Conservation (phyloP, 2,888 invertebrate genomes). For the Adelphocoris suturalis region DNA sequence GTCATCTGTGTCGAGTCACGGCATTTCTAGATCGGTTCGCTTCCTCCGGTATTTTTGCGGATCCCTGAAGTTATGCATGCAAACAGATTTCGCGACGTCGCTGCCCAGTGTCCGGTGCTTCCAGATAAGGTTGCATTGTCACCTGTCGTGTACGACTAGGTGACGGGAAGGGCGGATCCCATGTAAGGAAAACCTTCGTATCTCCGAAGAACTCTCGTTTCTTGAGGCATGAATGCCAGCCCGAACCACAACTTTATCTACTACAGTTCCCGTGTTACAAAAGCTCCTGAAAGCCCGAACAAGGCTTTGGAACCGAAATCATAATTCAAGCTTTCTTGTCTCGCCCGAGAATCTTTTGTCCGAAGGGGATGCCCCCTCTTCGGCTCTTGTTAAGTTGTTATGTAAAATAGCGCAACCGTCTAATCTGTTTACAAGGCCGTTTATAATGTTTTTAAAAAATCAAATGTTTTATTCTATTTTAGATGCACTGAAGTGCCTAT, state of each 20-base stretch:
- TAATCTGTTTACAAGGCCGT: slow-evolving; percentile 68
- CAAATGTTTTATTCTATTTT: slow-evolving; percentile 37
- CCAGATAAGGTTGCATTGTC: slow-evolving; percentile 30
- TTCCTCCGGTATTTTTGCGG: neutral
- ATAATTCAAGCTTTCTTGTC: slow-evolving; percentile 69
- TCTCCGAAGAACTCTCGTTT: slow-evolving; percentile 13
- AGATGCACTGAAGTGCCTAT: neutral
- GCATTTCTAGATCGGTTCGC: neutral
- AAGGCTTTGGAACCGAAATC: slow-evolving; percentile 55
- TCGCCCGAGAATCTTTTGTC: slow-evolving; percentile 55
- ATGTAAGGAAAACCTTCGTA: slow-evolving; percentile 3
- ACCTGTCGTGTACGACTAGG: neutral
- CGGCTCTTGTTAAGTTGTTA: slow-evolving; percentile 66
- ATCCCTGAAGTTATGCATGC: neutral
- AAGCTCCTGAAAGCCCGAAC: slow-evolving; percentile 57
- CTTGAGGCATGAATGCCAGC: neutral
- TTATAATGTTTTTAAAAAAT: slow-evolving; percentile 40
- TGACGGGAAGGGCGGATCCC: neutral
- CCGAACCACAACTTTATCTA: slow-evolving; percentile 58
- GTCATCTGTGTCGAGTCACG: neutral
- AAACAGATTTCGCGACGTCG: neutral
- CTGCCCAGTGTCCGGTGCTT: neutral
- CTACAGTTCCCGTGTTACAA: slow-evolving; percentile 48
- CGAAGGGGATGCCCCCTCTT: slow-evolving; percentile 13
- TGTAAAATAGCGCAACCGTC: slow-evolving; percentile 69